These are phyloP conservation scores for Xiphophorus hellerii DNA, from an alignment of 2,113 vertebrate genomes.

Conservation along the genomic window DNA sequence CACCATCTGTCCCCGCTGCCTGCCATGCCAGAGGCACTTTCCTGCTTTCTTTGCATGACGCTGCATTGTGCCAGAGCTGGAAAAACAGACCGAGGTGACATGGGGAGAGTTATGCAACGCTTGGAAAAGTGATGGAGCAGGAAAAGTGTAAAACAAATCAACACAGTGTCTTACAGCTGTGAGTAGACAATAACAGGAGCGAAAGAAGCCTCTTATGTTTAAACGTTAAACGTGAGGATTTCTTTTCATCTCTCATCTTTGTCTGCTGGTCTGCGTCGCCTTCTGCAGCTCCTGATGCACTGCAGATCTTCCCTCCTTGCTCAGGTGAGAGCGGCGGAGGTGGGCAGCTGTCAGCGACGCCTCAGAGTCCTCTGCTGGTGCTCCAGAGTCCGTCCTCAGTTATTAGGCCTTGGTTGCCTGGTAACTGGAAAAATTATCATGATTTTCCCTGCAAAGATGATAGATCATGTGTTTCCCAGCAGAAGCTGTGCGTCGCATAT, in stretches of 20 bases:
- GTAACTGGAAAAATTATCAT: constrained; percentile 70
- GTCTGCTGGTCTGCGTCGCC: constrained; percentile 6
- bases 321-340: constrained; percentile 58
- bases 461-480: constrained; percentile 45
- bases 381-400: constrained; percentile 48
- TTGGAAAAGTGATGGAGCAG: constrained; percentile 18
- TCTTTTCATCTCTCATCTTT: background rate
- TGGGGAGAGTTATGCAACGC: background rate
- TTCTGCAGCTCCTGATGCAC: constrained; percentile 52
- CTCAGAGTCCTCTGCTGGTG: constrained; percentile 28
- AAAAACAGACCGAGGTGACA: background rate
- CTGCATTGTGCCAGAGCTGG: constrained; percentile 22
- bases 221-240: background rate
- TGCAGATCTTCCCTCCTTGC: constrained; percentile 50
- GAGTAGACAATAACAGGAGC: background rate
- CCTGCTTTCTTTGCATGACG: constrained; percentile 53
- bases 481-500: constrained; percentile 6
- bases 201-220: background rate
- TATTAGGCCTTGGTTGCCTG: constrained; percentile 74
- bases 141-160: constrained; percentile 3
- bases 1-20: constrained; percentile 60
- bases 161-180: constrained; percentile 1
- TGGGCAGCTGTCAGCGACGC: constrained; percentile 58
- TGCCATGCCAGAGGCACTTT: constrained; percentile 53
- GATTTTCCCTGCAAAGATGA: constrained; percentile 44